Conservation (phyloP, 2,113 vertebrate species). For the Pterocles burchelli region DNA sequence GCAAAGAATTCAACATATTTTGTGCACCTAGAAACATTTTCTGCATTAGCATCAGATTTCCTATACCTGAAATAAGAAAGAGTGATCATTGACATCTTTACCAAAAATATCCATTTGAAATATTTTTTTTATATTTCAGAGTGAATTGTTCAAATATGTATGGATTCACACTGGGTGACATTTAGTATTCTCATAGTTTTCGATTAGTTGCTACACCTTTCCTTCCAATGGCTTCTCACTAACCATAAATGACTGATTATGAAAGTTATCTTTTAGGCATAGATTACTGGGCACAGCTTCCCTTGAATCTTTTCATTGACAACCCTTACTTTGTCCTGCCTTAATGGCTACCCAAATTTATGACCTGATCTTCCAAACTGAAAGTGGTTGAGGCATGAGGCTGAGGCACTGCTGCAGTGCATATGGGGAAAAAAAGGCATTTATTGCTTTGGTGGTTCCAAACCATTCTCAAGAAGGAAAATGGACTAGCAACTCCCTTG, state of each 20-base stretch:
- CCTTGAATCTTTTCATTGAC: not conserved
- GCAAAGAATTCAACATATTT: conserved; percentile 31
- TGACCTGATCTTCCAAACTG: not conserved
- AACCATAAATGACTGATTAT: not conserved
- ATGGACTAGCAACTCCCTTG: not conserved
- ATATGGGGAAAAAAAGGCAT: not conserved
- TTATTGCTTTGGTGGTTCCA: not conserved
- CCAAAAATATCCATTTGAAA: not conserved
- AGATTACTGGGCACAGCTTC: not conserved
- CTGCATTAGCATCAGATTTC: conserved; percentile 43
- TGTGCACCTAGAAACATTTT: conserved; percentile 45
- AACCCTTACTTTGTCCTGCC: not conserved
- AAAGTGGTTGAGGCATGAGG: not conserved
- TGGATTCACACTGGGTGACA: not conserved
- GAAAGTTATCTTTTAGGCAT: not conserved
- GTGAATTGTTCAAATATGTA: not conserved
- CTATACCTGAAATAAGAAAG: not conserved
- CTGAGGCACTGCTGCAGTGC: not conserved
- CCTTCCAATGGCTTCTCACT: not conserved
- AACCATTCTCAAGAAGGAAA: not conserved
- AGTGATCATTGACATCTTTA: not conserved
- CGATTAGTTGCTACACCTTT: not conserved
- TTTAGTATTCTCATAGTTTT: not conserved
- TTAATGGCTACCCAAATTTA: not conserved
- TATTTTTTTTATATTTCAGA: not conserved